Evolutionary conservation across 1,140 invertebrate species (phyloP).

Genomic region (Hylaeus anthracinus): DNA sequence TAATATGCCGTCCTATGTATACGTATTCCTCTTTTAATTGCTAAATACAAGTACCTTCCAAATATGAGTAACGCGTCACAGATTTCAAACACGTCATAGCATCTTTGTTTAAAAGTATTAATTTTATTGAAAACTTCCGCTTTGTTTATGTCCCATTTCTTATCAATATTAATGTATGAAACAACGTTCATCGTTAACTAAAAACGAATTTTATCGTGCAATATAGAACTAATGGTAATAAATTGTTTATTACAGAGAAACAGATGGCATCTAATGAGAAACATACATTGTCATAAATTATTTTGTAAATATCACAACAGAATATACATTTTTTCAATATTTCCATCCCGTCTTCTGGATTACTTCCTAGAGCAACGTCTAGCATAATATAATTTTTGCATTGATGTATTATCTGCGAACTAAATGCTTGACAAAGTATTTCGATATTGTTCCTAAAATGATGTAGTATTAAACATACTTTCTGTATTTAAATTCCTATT

Average conservation of each 20-base stretch:
- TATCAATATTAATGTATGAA: conserved; percentile 42
- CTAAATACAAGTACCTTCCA: conserved; percentile 81
- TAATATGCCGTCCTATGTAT: background rate
- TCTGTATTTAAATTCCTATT: background rate
- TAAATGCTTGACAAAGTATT: conserved; percentile 88
- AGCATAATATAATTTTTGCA: conserved; percentile 88
- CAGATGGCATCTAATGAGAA: background rate
- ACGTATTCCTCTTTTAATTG: no score
- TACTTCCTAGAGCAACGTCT: conserved; percentile 86
- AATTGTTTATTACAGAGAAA: background rate
- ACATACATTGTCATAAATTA: conserved; percentile 82
- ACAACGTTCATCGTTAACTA: conserved; percentile 28
- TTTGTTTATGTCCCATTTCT: conserved; percentile 87
- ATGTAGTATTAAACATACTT: conserved; percentile 5
- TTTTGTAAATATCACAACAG: conserved; percentile 88
- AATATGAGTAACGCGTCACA: conserved; percentile 88
- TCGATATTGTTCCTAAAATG: conserved; percentile 84
- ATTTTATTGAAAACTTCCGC: conserved; percentile 91
- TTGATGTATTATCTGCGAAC: conserved; percentile 90
- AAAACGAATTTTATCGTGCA: background rate
- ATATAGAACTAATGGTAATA: background rate
- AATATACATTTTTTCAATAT: conserved; percentile 88
- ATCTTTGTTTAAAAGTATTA: conserved; percentile 91
- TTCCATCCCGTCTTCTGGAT: conserved; percentile 84
- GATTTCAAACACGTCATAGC: conserved; percentile 92